Evolutionary conservation across 2,888 invertebrate species (phyloP).

Genomic region (Lymantria dispar): DNA sequence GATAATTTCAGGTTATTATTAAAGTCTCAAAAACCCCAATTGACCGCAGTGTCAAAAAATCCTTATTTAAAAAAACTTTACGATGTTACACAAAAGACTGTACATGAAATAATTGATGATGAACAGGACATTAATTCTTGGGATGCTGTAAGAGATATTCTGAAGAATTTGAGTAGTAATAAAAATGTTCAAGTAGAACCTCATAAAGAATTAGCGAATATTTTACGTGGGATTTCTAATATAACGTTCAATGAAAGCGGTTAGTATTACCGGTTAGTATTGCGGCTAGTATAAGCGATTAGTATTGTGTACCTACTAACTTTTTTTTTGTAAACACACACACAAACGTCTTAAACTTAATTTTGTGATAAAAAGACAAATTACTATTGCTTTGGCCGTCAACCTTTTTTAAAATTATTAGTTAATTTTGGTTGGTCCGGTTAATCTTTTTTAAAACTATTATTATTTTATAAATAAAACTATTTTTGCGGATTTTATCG

Average conservation of each 20-base stretch:
- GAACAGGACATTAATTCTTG: conserved; percentile 25
- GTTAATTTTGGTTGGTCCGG: no score
- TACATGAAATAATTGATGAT: background rate
- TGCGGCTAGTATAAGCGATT: conserved; percentile 48
- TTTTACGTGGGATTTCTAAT: conserved; percentile 39
- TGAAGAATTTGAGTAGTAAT: conserved; percentile 40
- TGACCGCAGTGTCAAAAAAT: background rate
- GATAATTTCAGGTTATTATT: conserved; percentile 4
- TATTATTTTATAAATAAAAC: no score
- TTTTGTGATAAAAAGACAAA: no score
- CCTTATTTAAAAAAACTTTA: conserved; percentile 1
- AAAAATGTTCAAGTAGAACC: conserved; percentile 10
- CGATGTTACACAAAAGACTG: background rate
- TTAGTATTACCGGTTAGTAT: conserved; percentile 37
- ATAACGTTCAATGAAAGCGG: conserved; percentile 46
- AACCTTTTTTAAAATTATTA: no score
- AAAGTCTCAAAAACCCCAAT: background rate
- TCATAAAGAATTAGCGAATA: conserved; percentile 22
- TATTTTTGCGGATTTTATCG: no score
- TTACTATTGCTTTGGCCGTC: no score
- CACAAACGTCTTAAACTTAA: no score
- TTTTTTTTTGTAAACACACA: background rate
- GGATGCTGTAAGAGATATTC: conserved; percentile 40
- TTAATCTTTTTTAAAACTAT: no score
- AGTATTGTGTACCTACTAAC: background rate